Percentiles rank a stretch among this genome's conserved stretches.
These are phyloP conservation scores for Hypena proboscidalis DNA, from an alignment of 2,888 invertebrate genomes.

Conservation along the genomic window DNA sequence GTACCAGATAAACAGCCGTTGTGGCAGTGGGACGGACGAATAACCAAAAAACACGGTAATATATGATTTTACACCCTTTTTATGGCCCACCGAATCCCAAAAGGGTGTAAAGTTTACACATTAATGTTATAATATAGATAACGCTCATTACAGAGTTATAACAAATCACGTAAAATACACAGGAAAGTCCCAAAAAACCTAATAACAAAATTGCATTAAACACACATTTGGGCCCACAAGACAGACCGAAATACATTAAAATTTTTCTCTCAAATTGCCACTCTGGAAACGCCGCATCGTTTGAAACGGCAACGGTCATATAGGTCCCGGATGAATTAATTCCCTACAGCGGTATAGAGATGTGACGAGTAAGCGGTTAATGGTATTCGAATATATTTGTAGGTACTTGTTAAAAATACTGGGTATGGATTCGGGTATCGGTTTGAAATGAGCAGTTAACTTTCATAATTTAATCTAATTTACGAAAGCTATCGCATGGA, in stretches of 20 bases:
- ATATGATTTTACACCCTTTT: too few relatives aligned
- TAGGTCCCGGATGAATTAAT: constrained; percentile 46
- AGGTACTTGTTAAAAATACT: too few relatives aligned
- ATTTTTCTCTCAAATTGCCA: constrained; percentile 21
- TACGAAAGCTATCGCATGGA: too few relatives aligned
- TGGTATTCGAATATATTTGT: too few relatives aligned
- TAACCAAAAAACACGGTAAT: too few relatives aligned
- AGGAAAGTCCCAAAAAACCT: constrained; percentile 7
- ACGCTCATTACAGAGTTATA: background rate
- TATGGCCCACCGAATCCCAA: too few relatives aligned
- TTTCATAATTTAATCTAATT: too few relatives aligned
- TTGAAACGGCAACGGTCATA: constrained; percentile 31
- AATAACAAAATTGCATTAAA: constrained; percentile 36
- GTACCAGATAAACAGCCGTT: too few relatives aligned
- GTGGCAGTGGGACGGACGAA: too few relatives aligned
- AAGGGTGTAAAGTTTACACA: background rate
- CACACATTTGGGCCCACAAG: constrained; percentile 24
- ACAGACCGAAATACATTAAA: constrained; percentile 20
- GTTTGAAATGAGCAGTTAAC: too few relatives aligned
- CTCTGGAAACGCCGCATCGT: constrained; percentile 17
- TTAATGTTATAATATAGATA: background rate
- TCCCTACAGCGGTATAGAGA: constrained; percentile 32
- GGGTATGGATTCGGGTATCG: too few relatives aligned
- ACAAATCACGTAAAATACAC: constrained; percentile 1
- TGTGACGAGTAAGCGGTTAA: too few relatives aligned